Evolutionary conservation across 1,140 invertebrate species (phyloP).

Genomic region (Dolichoris vasculosae): DNA sequence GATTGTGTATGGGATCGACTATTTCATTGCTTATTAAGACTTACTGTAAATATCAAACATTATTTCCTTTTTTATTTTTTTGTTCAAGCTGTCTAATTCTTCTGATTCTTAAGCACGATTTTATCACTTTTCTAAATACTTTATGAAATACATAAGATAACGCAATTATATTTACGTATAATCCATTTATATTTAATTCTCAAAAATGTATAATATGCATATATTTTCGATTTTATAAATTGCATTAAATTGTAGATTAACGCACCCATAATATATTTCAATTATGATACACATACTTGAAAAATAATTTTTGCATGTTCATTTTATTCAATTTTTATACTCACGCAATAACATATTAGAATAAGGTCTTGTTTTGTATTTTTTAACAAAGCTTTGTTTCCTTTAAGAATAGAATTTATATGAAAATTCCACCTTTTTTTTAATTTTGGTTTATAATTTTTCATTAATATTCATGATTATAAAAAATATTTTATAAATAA

Average conservation of each 20-base stretch:
- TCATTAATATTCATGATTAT: neutral
- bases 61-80: neutral
- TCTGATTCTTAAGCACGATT: neutral
- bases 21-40: neutral
- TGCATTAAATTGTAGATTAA: too few relatives aligned
- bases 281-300: neutral
- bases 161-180: too few relatives aligned
- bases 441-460: neutral
- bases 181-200: too few relatives aligned
- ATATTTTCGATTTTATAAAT: neutral
- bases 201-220: neutral
- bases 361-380: neutral
- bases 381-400: constrained; percentile 2
- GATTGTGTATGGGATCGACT: neutral
- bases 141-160: too few relatives aligned
- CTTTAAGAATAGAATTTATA: neutral
- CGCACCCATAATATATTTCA: neutral
- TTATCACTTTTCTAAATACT: too few relatives aligned
- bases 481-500: too few relatives aligned
- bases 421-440: neutral
- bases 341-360: neutral
- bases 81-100: neutral
- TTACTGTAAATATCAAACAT: neutral
- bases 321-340: neutral
- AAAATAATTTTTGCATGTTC: neutral